Base-by-base conservation (phyloP, 1,140 invertebrate species). In the Coboldia fuscipes region DNA sequence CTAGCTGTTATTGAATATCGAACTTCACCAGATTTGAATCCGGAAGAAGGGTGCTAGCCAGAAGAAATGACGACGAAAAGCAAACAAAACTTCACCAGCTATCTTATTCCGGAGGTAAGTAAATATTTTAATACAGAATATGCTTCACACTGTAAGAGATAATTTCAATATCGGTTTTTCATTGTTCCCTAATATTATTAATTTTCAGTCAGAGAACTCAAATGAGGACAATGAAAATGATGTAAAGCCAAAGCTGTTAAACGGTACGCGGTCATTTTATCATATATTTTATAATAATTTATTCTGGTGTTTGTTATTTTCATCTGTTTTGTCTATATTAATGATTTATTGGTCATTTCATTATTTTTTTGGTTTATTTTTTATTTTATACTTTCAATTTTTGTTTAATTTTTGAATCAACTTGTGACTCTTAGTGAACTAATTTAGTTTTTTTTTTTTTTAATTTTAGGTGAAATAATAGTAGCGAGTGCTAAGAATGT, bases 401-500 rank as follows among this genome's bases (percentile, higher is more conserved):
- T 5, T 4, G 24, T 27, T 10, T 27, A n/a, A n/a, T n/a, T n/a
- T n/a, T n/a, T n/a, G n/a, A n/a, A n/a, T n/a, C n/a, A n/a, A n/a
- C n/a, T n/a, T n/a, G n/a, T n/a, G n/a, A n/a, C n/a, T n/a, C n/a
- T n/a, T n/a, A n/a, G n/a, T n/a, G n/a, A n/a, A n/a, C n/a, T n/a
- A n/a, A n/a, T n/a, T n/a, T n/a, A n/a, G n/a, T n/a, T n/a, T n/a
- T n/a, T 27, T 27, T 4, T 27, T 27, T 27, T 5, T 27, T 36
- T 18, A 2, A n/a, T 23, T 30, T 2, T 48, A 12, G 43, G 42
- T 33, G 52, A 55, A 31, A 39, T 51, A 13, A 45, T 51, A 14
- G 50, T 48, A 13, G 48, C 50, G 33, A 44, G 44, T 4, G 52
- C 52, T 4, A 44, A 47, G 18, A 52, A 49, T 23, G 50, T 53